These are phyloP conservation scores for Drosophila merina DNA, from an alignment of 2,888 invertebrate genomes.

Conservation along the genomic window DNA sequence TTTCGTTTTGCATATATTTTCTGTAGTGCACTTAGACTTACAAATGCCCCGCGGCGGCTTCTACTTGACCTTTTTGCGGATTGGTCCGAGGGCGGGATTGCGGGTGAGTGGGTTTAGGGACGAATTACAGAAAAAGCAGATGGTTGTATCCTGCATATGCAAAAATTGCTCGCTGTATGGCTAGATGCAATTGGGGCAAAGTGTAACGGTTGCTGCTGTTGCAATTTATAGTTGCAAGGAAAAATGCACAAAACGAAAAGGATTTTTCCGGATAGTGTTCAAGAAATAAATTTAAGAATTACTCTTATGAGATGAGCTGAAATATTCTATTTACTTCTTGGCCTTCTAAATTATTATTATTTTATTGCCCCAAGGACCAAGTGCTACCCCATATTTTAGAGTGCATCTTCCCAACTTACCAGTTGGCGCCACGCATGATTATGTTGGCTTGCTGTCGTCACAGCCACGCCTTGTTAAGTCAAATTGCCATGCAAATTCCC, in stretches of 20 bases:
- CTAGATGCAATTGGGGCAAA: constrained; percentile 32
- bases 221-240: constrained; percentile 46
- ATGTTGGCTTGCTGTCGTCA: constrained; percentile 54
- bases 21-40: constrained; percentile 35
- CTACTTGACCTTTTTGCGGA: constrained; percentile 50
- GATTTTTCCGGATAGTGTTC: background rate
- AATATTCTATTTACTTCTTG: no score
- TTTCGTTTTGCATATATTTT: constrained; percentile 35
- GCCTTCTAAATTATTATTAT: background rate
- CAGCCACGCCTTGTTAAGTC: constrained; percentile 60
- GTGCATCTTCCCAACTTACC: constrained; percentile 24
- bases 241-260: constrained; percentile 25
- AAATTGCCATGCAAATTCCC: constrained; percentile 72
- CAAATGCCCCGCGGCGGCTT: constrained; percentile 33
- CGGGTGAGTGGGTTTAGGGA: constrained; percentile 4
- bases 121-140: background rate
- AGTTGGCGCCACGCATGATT: constrained; percentile 60
- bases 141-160: constrained; percentile 22
- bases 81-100: constrained; percentile 2
- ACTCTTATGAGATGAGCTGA: no score
- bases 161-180: constrained; percentile 16
- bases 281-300: background rate
- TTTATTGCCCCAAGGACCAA: background rate
- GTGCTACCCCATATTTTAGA: background rate
- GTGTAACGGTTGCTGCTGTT: constrained; percentile 43